Evolutionary conservation across 1,140 invertebrate species (phyloP), one percentile per base, ranked within the genome.

Genomic region (Ruditapes philippinarum): DNA sequence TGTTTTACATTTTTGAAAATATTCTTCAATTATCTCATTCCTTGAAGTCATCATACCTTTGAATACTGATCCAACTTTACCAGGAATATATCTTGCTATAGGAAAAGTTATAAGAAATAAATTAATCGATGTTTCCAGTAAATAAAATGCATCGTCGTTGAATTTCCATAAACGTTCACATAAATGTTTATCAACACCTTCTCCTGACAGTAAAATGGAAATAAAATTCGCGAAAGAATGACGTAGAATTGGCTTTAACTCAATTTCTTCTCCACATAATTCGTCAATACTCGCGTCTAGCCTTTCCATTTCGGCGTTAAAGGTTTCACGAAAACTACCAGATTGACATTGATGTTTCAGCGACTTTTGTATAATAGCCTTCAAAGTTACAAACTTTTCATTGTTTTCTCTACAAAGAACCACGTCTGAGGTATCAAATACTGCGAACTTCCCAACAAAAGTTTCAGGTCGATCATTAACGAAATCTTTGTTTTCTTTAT

Each of bases 391-490:
- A n/a, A 65, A 65, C 60, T 65, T 31, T 31, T 65, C 3, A 65
- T 65, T 36, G 31, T 28, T 65, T 65, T 65, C 31, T 7, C 9
- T 3, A 19, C 25, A 28, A 9, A 65, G 60, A 65, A 65, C 31
- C 1, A 65, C 19, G 19, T 65, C 60, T 19, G 60, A 65, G 2
- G 25, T 36, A 31, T 65, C 25, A 65, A 31, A 65, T 3, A 65
- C 11, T 1, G 25, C 60, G 22, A 31, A 65, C 31, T 36, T 28
- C 33, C 60, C 60, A 9, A 65, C 31, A 65, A 65, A 65, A 2
- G 60, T 65, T 14, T 65, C 60, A 14, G 60, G 60, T 65, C 60
- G 25, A 36, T 36, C 60, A 65, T 65, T 65, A 65, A 65, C 28
- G 25, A 9, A 65, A 31, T 65, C 60, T 7, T 31, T 36, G 2